Conservation (phyloP, 2,888 invertebrate genomes). For the Pseudeuparius sepicola region DNA sequence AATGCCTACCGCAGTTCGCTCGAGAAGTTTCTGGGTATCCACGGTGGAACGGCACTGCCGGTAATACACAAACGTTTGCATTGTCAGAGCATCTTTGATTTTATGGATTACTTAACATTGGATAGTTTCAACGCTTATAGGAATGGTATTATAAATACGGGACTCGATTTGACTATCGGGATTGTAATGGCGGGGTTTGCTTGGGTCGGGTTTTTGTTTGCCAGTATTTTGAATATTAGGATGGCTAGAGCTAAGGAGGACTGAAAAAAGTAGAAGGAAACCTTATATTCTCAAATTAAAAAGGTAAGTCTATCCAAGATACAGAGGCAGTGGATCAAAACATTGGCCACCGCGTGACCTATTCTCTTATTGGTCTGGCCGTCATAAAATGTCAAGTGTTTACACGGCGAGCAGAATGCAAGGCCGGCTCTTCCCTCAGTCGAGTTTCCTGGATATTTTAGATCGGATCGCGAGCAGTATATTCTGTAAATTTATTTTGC, state of each 20-base stretch:
- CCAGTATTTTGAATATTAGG: constrained; percentile 33
- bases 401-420: too few species aligned
- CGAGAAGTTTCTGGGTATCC: constrained; percentile 46
- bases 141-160: constrained; percentile 62
- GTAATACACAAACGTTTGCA: constrained; percentile 55
- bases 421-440: too few species aligned
- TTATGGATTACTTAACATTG: constrained; percentile 74
- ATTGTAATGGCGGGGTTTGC: constrained; percentile 45
- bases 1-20: constrained; percentile 60
- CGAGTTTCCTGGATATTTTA: too few species aligned
- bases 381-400: too few species aligned
- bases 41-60: constrained; percentile 50
- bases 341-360: too few species aligned
- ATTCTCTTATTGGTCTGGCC: too few species aligned
- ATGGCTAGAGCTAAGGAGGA: constrained; percentile 22
- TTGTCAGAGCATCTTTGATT: constrained; percentile 69
- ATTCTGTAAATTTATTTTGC: too few species aligned
- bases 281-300: too few species aligned
- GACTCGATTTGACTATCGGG: constrained; percentile 55
- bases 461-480: too few species aligned
- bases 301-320: too few species aligned
- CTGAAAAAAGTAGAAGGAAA: constrained; percentile 7
- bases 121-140: constrained; percentile 52
- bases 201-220: constrained; percentile 29
- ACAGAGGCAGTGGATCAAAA: too few species aligned